These are phyloP conservation scores for Chondrosia reniformis DNA, from an alignment of 37 sponge, comb jelly and placozoan genomes.

Conservation along the genomic window DNA sequence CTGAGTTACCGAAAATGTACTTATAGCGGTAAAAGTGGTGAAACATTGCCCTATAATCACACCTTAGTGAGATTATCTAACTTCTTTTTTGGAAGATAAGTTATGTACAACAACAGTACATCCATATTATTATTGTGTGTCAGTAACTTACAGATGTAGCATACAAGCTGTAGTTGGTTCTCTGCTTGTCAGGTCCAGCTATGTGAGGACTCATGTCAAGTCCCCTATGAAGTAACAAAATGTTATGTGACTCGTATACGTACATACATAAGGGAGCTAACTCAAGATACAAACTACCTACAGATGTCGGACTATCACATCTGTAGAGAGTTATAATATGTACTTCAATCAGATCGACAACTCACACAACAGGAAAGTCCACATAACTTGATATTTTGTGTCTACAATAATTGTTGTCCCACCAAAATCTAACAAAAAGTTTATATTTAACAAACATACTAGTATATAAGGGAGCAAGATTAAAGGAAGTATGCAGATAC, in stretches of 20 bases:
- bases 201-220: conserved; percentile 53
- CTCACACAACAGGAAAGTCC: conserved; percentile 55
- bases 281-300: too few relatives aligned
- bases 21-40: too few relatives aligned
- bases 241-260: background rate
- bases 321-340: too few relatives aligned
- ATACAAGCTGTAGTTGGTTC: conserved; percentile 58
- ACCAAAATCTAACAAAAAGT: conserved; percentile 32
- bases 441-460: background rate
- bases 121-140: too few relatives aligned
- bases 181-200: conserved; percentile 41
- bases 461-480: background rate
- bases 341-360: too few relatives aligned
- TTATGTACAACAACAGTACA: too few relatives aligned
- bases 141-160: conserved; percentile 61
- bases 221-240: background rate
- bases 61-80: too few relatives aligned
- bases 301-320: too few relatives aligned
- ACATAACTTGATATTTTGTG: conserved; percentile 62
- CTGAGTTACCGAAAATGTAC: too few relatives aligned
- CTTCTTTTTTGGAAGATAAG: too few relatives aligned
- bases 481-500: background rate
- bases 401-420: conserved; percentile 36
- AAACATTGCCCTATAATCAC: too few relatives aligned
- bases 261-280: background rate